Conservation (phyloP, 2,113 vertebrate genomes). For the Mobula birostris region DNA sequence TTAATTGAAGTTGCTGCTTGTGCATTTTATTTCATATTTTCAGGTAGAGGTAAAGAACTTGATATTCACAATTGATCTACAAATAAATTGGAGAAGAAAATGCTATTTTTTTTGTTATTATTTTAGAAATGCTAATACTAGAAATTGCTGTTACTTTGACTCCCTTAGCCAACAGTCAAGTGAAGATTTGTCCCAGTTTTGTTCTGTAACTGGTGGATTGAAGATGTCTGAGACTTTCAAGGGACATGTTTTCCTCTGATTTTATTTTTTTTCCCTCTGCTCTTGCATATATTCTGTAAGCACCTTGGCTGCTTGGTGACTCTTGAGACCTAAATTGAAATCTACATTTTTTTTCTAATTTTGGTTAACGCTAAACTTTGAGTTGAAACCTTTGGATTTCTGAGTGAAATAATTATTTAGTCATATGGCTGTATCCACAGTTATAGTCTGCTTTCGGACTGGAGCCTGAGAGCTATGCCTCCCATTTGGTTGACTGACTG, state of each 20-base stretch:
- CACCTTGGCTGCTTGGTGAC: not conserved
- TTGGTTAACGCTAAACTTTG: not conserved
- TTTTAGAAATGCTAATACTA: not conserved
- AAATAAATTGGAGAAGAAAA: not conserved
- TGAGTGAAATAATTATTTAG: conserved; percentile 15
- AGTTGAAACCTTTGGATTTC: not conserved
- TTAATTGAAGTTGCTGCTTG: not conserved
- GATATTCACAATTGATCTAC: not conserved
- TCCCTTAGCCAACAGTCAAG: not conserved
- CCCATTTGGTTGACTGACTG: conserved; percentile 18
- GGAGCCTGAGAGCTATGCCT: not conserved
- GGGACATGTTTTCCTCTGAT: not conserved
- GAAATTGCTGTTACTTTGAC: too few relatives aligned
- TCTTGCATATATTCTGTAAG: not conserved
- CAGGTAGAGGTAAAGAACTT: not conserved
- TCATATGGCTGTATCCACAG: conserved; percentile 1
- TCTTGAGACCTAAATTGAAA: not conserved
- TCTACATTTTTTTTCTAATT: not conserved
- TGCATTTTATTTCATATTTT: not conserved
- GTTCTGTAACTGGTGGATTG: not conserved
- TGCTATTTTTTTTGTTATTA: not conserved
- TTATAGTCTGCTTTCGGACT: conserved; percentile 14
- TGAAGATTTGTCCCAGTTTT: not conserved
- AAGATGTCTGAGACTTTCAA: not conserved
- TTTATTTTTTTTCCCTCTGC: not conserved